Conservation (phyloP, 2,888 invertebrate species). For the Caenorhabditis japonica region DNA sequence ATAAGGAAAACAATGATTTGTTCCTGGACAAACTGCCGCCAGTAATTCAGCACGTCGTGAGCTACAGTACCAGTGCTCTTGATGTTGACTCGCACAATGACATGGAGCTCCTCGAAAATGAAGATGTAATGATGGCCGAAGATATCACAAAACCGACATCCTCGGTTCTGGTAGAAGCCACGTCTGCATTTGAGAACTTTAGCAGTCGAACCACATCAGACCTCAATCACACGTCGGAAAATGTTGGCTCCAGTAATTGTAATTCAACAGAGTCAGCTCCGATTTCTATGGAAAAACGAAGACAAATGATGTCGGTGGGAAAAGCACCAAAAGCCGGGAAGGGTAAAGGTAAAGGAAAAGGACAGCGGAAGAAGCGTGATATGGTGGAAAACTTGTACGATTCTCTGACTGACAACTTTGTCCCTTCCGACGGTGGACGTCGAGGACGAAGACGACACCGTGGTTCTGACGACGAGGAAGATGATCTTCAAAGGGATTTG, state of each 20-base stretch:
- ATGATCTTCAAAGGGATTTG: slow-evolving; percentile 50
- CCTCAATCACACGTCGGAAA: neutral
- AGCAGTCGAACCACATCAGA: neutral
- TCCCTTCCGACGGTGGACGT: slow-evolving; percentile 64
- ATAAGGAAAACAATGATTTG: slow-evolving; percentile 64
- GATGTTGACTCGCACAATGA: slow-evolving; percentile 61
- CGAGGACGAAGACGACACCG: slow-evolving; percentile 53
- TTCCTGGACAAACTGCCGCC: slow-evolving; percentile 58
- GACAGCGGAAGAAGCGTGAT: slow-evolving; percentile 64
- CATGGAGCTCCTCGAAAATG: slow-evolving; percentile 47
- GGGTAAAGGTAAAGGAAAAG: slow-evolving; percentile 19
- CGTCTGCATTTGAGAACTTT: no score
- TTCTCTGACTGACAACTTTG: slow-evolving; percentile 75
- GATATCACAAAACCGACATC: slow-evolving; percentile 31
- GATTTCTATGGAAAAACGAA: slow-evolving; percentile 55
- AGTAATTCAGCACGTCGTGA: slow-evolving; percentile 56
- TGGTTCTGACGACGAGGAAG: slow-evolving; percentile 44
- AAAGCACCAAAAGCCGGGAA: slow-evolving; percentile 71
- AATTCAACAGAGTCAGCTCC: slow-evolving; percentile 11
- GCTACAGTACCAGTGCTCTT: slow-evolving; percentile 45
- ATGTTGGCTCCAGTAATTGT: slow-evolving; percentile 7
- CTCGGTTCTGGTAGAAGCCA: slow-evolving; percentile 1
- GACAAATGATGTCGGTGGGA: slow-evolving; percentile 74
- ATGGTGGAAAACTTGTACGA: slow-evolving; percentile 75
- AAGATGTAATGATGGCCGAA: slow-evolving; percentile 54